Evolutionary conservation across 64 coral and sea anemone genomes (phyloP), one percentile per base, ranked within the genome.

Genomic region (Hydrozoanthus tunicans): DNA sequence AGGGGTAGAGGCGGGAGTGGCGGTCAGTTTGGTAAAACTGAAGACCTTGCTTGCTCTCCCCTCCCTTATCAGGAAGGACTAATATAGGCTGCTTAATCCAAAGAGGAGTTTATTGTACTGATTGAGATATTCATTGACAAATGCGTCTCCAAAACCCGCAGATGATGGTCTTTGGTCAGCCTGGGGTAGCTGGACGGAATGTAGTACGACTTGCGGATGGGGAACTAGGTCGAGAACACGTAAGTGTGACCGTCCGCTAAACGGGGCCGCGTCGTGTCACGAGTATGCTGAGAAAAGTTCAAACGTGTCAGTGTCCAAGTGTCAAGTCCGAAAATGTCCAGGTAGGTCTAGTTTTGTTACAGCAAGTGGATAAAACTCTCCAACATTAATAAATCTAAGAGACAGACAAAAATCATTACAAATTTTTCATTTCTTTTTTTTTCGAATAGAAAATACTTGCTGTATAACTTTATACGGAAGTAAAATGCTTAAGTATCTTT

Each of bases 81-180:
- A 43, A 43, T 43, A 43, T 43, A 43, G 32, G 32, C 32, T 43
- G 32, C 32, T 43, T 43, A 43, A 43, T 43, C 32, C 32, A 43
- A 1, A 43, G 2, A 43, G 32, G 32, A 43, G 32, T 43, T 43
- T 43, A 43, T 43, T 43, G 32, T 43, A 43, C 32, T 43, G 32
- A 43, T 43, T 43, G 32, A 43, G 32, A 43, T 43, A 43, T 43
- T 43, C 32, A 43, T 43, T 2, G 32, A 43, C 32, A 43, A 43
- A 43, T 43, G 32, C 32, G 32, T 43, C 32, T 43, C 32, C 32
- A 43, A 43, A 43, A 43, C 23, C 3, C 32, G 6, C 32, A 73
- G 70, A 73, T 73, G 70, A 73, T 32, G 70, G 70, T 8, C 11
- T 73, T 26, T 73, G 70, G 70, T 73, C 70, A 26, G 70, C 70